Evolutionary conservation across 2,888 invertebrate genomes (phyloP).

Genomic region (Conops quadrifasciatus): DNA sequence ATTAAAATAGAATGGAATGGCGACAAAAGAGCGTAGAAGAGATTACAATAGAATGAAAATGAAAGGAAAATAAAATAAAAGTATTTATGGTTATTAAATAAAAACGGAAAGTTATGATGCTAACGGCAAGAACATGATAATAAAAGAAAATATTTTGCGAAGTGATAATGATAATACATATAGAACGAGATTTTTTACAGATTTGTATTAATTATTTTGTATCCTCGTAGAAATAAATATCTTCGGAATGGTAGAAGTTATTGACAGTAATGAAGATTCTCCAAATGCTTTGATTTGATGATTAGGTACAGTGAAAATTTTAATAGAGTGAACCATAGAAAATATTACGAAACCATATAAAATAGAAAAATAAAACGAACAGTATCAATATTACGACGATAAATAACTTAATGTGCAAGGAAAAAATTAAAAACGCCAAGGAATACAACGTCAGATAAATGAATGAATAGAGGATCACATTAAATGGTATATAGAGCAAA

Average conservation of each 20-base stretch:
- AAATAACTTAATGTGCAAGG: background rate
- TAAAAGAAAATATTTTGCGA: no score
- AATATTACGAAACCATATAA: background rate
- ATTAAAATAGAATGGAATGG: background rate
- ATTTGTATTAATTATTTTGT: no score
- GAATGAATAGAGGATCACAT: slow-evolving; percentile 6
- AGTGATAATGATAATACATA: no score
- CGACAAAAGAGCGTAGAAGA: background rate
- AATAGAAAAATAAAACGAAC: background rate
- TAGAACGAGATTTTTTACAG: no score
- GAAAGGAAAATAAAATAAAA: background rate
- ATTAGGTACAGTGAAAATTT: background rate
- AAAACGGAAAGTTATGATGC: background rate
- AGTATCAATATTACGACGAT: background rate
- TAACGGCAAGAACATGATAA: background rate
- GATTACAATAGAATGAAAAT: background rate
- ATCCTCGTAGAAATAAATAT: background rate
- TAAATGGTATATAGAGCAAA: slow-evolving; percentile 12
- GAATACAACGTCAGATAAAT: slow-evolving; percentile 6
- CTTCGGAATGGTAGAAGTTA: background rate
- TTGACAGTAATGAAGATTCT: background rate
- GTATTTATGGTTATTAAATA: background rate
- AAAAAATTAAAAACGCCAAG: slow-evolving; percentile 6
- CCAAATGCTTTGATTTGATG: background rate
- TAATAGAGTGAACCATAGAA: slow-evolving; percentile 15